Percentiles rank a stretch among this genome's conserved stretches.
Evolutionary conservation across 1,140 invertebrate species (phyloP).

Genomic region (Trichomalopsis sarcophagae): DNA sequence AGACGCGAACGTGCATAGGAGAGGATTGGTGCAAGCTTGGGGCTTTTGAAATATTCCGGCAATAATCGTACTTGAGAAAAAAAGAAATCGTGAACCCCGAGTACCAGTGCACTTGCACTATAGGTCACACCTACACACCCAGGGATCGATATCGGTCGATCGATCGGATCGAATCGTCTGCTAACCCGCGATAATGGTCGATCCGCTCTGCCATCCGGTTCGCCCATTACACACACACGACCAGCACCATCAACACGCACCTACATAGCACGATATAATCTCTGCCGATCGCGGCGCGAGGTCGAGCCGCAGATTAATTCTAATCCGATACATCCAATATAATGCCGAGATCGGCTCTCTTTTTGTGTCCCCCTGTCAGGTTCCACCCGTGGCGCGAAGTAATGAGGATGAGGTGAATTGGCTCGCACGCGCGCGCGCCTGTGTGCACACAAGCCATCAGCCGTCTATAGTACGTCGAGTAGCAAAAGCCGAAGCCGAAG

Average conservation of each 20-base stretch:
- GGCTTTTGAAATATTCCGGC: too few relatives aligned
- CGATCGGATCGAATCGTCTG: too few relatives aligned
- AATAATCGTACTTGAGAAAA: too few relatives aligned
- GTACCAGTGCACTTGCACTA: too few relatives aligned
- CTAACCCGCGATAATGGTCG: too few relatives aligned
- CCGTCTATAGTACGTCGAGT: not conserved
- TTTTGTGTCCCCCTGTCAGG: constrained; percentile 22
- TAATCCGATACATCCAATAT: constrained; percentile 43
- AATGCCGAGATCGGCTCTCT: not conserved
- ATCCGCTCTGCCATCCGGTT: not conserved
- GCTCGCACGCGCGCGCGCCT: not conserved
- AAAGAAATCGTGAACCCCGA: too few relatives aligned
- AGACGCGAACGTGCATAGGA: not conserved
- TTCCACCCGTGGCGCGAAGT: constrained; percentile 39
- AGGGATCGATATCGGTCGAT: too few relatives aligned
- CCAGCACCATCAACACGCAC: too few relatives aligned
- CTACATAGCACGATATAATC: not conserved
- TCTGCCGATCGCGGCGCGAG: not conserved
- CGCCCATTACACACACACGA: constrained; percentile 12
- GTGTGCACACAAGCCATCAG: not conserved
- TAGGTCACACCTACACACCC: too few relatives aligned
- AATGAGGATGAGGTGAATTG: constrained; percentile 53
- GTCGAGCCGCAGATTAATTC: constrained; percentile 18
- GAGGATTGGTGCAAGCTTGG: not conserved
- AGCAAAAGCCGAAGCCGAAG: not conserved